Base-by-base conservation (phyloP, 2,888 invertebrate genomes). In the Zelleria hepariella region DNA sequence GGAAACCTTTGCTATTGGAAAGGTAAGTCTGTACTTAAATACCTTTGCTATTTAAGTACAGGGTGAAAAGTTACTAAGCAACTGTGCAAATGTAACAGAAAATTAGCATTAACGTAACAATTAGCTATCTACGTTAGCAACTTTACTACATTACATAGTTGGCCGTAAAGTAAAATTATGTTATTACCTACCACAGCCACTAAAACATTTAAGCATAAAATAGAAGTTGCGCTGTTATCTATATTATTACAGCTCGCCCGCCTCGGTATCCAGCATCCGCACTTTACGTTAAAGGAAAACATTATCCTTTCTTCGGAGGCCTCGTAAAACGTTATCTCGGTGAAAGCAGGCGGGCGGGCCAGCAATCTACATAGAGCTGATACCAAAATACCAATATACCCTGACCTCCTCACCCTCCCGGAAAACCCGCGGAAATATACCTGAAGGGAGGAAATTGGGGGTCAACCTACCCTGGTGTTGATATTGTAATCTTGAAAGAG, bases 361-460 rank as follows among this genome's bases (percentile, higher is more conserved):
- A 73, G 77, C 74, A 85, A 87, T 88, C 87, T 88, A 86, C 87
- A 87, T 88, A 86, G 82, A 74, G 84, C 85, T 86, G 87, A 87
- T 87, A 86, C 82, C 75, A 80, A 78, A 70, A 65, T 69, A 80
- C 87, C 81, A 81, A 58, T 57, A 1, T 63, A 66, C 47, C 18
- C 47, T 66, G 84, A 77, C 58, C 79, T 65, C 59, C 66, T 66
- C 68, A 66, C 62, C 60, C 49, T 59, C 62, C 63, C 62, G 58
- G 63, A 67, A 71, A 71, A 68, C 61, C 66, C 24, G 10, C 27
- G 21, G n/a, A 47, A 15, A 15, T 20, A 18, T 49, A 10, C 27
- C 20, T 21, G 21, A 48, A 25, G n/a, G 18, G 63, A 81, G 80
- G 84, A 83, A 74, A 72, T 60, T 66, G 70, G 74, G 68, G 83